Evolutionary conservation across 2,113 vertebrate species (phyloP), one percentile per base, ranked within the genome.

Genomic region (Microcebus tavaratra): DNA sequence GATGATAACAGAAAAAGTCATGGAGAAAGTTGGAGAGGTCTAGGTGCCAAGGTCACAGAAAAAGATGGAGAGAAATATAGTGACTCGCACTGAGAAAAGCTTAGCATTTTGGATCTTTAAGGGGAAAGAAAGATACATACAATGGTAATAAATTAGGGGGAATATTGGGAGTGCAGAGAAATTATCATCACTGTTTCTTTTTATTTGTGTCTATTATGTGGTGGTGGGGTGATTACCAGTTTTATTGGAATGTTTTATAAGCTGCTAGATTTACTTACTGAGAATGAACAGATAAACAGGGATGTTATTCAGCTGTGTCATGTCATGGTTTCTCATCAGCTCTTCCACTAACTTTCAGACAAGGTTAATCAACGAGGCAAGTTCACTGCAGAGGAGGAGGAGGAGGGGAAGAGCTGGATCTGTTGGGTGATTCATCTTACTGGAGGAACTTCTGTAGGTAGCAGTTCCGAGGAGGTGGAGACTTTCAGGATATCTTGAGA

Each of bases 201-300:
- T 94, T 95, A 86, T 98, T 97, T 98, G 79, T 96, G 96, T 97
- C 96, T 93, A 95, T 45, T 96, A 83, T 95, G 57, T 95, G 96
- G 95, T 96, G 97, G 95, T 81, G 79, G 79, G 95, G 55, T 98
- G 87, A 94, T 81, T 97, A 92, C 31, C 45, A 82, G 88, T 97
- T 97, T 97, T 97, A 97, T 98, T 91, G 96, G 78, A 95, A 31
- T 96, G 90, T 95, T 97, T 97, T 98, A 96, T 96, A 97, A 93
- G 70, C 97, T 88, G 95, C 70, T 80, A 78, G 94, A 96, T 97
- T 97, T 98, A 97, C 96, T 98, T 82, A 95, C 81, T 91, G 94
- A 97, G 97, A 96, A 98, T 50, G 79, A 96, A 29, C 82, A 96
- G 94, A 83, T 94, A 89, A 93, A 85, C 89, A 94, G n/a, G 82